Evolutionary conservation across 1,140 invertebrate species (phyloP).

Genomic region (Tetramorium simillimum): DNA sequence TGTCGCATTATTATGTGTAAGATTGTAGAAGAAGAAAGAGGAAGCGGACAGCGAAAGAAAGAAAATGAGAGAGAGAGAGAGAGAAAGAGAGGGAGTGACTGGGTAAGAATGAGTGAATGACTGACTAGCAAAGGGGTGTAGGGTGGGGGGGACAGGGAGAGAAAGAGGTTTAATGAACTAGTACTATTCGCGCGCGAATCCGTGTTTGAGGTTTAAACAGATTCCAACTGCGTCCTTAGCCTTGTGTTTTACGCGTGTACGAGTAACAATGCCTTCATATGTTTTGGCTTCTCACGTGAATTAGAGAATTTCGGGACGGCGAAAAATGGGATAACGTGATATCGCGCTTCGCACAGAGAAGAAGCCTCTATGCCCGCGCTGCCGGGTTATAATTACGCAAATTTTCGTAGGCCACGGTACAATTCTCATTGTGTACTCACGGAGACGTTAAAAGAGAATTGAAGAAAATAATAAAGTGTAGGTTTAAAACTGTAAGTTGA

Average conservation of each 20-base stretch:
- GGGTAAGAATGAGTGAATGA: conserved; percentile 12
- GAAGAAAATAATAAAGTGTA: conserved; percentile 1
- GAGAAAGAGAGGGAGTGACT: not conserved
- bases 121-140: not conserved
- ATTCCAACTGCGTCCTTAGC: conserved; percentile 62
- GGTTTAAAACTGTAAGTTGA: conserved; percentile 28
- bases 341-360: conserved; percentile 14
- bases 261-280: conserved; percentile 83
- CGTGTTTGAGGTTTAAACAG: conserved; percentile 46
- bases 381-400: conserved; percentile 11
- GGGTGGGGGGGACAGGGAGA: not conserved
- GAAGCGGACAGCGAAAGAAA: not conserved
- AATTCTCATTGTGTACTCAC: not conserved
- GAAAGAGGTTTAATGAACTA: conserved; percentile 29
- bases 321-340: conserved; percentile 50
- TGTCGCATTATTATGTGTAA: conserved; percentile 49
- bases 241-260: conserved; percentile 68
- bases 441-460: not conserved
- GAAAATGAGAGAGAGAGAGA: conserved; percentile 3
- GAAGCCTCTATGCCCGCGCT: not conserved
- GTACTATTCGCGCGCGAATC: conserved; percentile 57
- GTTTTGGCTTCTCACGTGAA: conserved; percentile 82
- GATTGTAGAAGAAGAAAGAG: not conserved
- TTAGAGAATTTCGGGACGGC: conserved; percentile 67
- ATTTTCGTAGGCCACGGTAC: conserved; percentile 17